Conservation (phyloP, 2,797 vertebrate species). For the Melanotaenia trifasciata region DNA sequence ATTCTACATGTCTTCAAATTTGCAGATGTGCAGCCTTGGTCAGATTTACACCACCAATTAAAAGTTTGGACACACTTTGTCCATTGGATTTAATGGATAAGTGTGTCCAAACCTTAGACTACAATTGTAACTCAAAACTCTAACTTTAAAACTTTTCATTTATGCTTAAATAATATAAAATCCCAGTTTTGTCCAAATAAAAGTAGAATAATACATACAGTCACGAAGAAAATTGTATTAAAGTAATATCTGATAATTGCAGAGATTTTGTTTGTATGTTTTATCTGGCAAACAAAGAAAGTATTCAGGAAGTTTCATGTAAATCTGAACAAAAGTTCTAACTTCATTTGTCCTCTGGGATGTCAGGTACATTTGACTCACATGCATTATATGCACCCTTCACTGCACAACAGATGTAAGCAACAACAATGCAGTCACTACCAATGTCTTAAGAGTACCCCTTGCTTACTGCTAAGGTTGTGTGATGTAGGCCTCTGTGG, state of each 20-base stretch:
- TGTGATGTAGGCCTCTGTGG: neutral
- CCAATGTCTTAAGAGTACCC: conserved; percentile 4
- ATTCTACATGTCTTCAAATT: neutral
- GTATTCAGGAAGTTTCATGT: neutral
- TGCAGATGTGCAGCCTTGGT: neutral
- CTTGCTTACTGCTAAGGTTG: neutral
- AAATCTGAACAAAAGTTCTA: conserved; percentile 2
- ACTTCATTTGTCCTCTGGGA: neutral
- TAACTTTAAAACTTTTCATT: neutral
- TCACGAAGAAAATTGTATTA: neutral
- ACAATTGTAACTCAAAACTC: neutral
- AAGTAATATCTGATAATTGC: neutral
- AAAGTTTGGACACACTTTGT: no score
- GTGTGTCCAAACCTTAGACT: no score
- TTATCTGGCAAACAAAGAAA: neutral
- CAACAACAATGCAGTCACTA: conserved; percentile 6
- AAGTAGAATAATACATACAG: neutral
- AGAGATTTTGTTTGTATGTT: neutral
- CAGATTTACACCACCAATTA: neutral
- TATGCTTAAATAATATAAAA: neutral
- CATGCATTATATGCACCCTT: neutral
- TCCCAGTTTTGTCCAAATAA: neutral
- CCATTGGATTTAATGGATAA: no score
- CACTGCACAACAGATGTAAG: neutral
- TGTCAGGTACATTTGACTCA: neutral